Conservation (phyloP, 1,140 invertebrate genomes). For the Heliconius hewitsoni region DNA sequence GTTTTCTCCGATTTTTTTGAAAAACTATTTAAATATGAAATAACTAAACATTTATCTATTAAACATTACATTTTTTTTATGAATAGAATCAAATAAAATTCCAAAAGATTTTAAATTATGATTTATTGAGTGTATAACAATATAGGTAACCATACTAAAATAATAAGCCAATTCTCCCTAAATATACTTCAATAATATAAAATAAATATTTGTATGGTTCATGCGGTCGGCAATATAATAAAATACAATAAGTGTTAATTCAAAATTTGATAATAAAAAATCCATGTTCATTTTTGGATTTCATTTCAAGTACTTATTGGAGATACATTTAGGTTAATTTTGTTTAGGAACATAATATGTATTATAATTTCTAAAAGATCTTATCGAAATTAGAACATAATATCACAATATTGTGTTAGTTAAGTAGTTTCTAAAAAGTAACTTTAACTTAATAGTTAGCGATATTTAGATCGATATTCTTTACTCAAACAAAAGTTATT, state of each 20-base stretch:
- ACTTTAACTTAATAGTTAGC: not conserved
- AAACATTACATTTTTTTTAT: too few relatives aligned
- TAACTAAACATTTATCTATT: too few relatives aligned
- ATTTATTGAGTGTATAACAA: too few relatives aligned
- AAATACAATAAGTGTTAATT: not conserved
- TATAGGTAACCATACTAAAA: too few relatives aligned
- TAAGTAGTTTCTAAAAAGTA: not conserved
- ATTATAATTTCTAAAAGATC: slow-evolving; percentile 1
- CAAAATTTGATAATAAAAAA: not conserved
- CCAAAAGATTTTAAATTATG: too few relatives aligned
- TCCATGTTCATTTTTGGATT: not conserved
- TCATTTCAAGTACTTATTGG: not conserved
- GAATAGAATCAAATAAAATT: too few relatives aligned
- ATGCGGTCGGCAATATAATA: not conserved
- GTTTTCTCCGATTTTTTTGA: too few relatives aligned
- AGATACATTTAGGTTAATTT: not conserved
- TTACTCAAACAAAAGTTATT: not conserved
- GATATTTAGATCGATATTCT: not conserved
- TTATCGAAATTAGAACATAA: not conserved
- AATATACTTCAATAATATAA: too few relatives aligned
- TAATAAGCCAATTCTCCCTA: too few relatives aligned
- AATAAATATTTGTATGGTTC: too few relatives aligned
- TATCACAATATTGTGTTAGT: slow-evolving; percentile 3
- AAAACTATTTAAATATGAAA: too few relatives aligned
- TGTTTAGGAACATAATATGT: not conserved